Conservation (phyloP, 2,113 vertebrate species). For the Coptodon bakossiorum region DNA sequence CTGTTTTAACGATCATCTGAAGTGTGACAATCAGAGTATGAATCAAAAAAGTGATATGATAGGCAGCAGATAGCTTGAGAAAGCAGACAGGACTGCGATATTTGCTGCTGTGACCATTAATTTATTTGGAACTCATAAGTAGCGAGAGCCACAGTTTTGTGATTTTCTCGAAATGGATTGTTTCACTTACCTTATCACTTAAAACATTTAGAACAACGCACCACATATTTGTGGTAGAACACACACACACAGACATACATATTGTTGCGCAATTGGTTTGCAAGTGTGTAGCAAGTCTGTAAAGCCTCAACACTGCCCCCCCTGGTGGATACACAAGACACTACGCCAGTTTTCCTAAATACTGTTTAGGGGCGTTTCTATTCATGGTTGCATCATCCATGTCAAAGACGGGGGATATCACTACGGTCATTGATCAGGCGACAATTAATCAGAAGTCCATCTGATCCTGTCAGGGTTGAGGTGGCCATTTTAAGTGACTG, state of each 20-base stretch:
- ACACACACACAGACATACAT: not conserved
- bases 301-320: not conserved
- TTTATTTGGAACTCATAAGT: not conserved
- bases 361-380: not conserved
- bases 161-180: not conserved
- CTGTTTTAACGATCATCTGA: not conserved
- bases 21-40: not conserved
- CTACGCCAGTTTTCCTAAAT: not conserved
- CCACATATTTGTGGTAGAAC: not conserved
- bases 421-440: rapidly evolving
- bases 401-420: rapidly evolving
- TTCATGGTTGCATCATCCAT: not conserved
- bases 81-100: not conserved
- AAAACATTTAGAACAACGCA: not conserved
- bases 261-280: not conserved
- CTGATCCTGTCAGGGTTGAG: not conserved
- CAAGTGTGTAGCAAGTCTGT: not conserved
- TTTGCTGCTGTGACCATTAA: not conserved
- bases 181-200: not conserved
- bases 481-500: not conserved
- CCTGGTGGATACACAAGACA: not conserved
- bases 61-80: not conserved
- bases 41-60: not conserved
- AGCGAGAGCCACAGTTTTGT: not conserved
- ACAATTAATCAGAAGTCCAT: not conserved